phyloP scores from a whole-genome alignment of 2,113 vertebrate genomes.

The Boleophthalmus pectinirostris region DNA sequence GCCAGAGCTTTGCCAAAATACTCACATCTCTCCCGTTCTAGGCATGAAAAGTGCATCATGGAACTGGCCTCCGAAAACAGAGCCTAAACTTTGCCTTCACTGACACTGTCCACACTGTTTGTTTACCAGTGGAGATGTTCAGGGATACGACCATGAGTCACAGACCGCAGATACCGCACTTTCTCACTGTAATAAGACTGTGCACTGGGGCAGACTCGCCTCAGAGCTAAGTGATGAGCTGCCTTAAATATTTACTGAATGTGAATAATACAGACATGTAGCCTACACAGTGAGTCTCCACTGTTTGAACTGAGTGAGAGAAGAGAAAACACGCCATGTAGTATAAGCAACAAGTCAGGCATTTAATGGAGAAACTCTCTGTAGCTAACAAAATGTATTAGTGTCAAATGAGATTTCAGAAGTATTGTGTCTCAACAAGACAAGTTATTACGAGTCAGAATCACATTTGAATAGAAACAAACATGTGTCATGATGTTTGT shows the following conservation, averaged over 20 bases:
- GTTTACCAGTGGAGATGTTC: background rate
- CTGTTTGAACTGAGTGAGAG: constrained; percentile 13
- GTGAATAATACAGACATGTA: constrained; percentile 41
- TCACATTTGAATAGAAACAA: background rate
- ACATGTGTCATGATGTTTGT: background rate
- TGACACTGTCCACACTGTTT: background rate
- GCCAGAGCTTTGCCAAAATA: background rate
- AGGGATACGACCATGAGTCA: constrained; percentile 20
- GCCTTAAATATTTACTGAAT: constrained; percentile 49
- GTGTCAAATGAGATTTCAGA: background rate
- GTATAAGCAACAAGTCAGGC: background rate
- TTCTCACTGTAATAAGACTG: constrained; percentile 11
- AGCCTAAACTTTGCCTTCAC: background rate
- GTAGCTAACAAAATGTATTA: background rate
- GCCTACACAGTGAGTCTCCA: constrained; percentile 12
- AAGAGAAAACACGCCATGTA: constrained; percentile 21
- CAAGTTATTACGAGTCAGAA: background rate
- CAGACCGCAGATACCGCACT: background rate
- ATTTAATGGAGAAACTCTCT: background rate
- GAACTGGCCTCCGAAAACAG: background rate
- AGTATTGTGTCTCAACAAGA: background rate
- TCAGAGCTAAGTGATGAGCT: constrained; percentile 18
- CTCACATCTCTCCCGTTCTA: background rate
- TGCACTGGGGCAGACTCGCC: constrained; percentile 14
- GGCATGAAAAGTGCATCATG: background rate